Conservation (phyloP, 1,140 invertebrate genomes). For the Anastrepha ludens region DNA sequence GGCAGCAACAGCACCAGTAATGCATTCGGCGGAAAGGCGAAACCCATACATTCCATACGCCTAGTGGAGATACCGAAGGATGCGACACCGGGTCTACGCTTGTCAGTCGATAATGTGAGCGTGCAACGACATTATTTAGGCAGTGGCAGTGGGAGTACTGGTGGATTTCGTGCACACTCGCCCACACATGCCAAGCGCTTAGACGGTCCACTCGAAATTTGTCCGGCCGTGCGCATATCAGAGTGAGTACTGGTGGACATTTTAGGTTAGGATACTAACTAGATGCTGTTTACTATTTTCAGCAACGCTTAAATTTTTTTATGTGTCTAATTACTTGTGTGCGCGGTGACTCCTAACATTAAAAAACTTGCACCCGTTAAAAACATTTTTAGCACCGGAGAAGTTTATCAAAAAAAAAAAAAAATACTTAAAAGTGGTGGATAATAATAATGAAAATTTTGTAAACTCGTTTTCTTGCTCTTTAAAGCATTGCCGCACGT, state of each 20-base stretch:
- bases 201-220: constrained; percentile 63
- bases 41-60: constrained; percentile 84
- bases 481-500: neutral
- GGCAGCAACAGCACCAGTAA: constrained; percentile 55
- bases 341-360: neutral
- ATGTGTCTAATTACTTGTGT: neutral
- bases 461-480: neutral
- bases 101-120: constrained; percentile 78
- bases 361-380: too few relatives aligned
- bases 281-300: neutral
- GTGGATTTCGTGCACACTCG: constrained; percentile 7
- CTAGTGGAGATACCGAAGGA: constrained; percentile 84
- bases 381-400: too few relatives aligned
- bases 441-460: neutral
- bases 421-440: too few relatives aligned
- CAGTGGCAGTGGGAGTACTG: constrained; percentile 33
- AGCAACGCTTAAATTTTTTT: neutral
- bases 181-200: constrained; percentile 46
- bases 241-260: constrained; percentile 63
- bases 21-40: constrained; percentile 64
- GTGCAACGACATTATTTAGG: constrained; percentile 53
- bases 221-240: constrained; percentile 70
- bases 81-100: constrained; percentile 76
- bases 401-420: too few relatives aligned
- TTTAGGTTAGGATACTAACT: neutral